phyloP scores from a whole-genome alignment of 2,797 vertebrate species.

The Leuciscus waleckii region DNA sequence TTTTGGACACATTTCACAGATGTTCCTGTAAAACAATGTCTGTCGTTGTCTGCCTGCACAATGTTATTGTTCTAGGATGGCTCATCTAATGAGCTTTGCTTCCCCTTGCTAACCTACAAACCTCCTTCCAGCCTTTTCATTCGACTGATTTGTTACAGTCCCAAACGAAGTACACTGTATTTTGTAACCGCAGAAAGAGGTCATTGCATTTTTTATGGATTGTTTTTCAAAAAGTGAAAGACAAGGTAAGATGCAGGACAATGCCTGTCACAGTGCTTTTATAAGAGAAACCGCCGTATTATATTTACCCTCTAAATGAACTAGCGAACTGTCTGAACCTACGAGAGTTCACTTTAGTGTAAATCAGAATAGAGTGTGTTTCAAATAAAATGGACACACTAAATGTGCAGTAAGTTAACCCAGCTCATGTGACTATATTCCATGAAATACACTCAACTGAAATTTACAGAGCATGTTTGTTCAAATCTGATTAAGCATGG shows the following conservation, averaged over 20 bases:
- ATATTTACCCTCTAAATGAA: conserved; percentile 11
- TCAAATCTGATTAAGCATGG: too few relatives aligned
- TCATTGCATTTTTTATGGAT: conserved; percentile 48
- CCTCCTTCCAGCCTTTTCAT: conserved; percentile 53
- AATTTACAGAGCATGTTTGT: too few relatives aligned
- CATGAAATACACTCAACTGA: not conserved
- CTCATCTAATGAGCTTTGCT: conserved; percentile 57
- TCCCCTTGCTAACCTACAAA: conserved; percentile 58
- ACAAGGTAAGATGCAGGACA: conserved; percentile 42
- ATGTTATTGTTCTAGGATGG: conserved; percentile 54
- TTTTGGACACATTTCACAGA: conserved; percentile 30
- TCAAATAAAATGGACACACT: not conserved
- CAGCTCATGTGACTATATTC: not conserved
- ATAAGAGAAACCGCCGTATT: conserved; percentile 39
- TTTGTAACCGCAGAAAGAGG: conserved; percentile 58
- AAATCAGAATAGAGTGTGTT: not conserved
- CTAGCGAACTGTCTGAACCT: conserved; percentile 33
- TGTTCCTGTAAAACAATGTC: conserved; percentile 48
- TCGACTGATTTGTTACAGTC: conserved; percentile 59
- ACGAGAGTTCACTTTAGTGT: not conserved
- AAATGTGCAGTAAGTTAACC: not conserved
- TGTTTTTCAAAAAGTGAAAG: conserved; percentile 58
- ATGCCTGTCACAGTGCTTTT: conserved; percentile 28
- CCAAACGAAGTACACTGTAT: conserved; percentile 57
- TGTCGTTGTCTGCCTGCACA: conserved; percentile 40